A percentile compares a stretch with the other conserved stretches of the same genome.
Conservation (phyloP, 1,140 invertebrate genomes). For the Trichomalopsis sarcophagae region DNA sequence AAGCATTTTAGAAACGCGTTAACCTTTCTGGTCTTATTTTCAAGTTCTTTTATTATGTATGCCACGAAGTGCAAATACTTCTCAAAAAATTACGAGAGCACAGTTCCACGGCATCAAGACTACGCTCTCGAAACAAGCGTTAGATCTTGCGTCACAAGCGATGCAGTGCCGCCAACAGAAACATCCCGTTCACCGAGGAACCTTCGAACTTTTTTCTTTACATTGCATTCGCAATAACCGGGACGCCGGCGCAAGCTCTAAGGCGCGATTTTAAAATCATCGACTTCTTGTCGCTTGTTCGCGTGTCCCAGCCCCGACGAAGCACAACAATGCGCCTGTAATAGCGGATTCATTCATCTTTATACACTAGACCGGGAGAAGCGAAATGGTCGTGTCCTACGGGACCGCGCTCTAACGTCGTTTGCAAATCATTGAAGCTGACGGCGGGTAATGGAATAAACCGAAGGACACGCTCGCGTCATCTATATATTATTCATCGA, state of each 20-base stretch:
- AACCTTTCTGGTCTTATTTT: too few species aligned
- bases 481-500: not conserved
- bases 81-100: not conserved
- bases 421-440: constrained; percentile 13
- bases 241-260: not conserved
- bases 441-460: constrained; percentile 20
- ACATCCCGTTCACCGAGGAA: not conserved
- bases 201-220: not conserved
- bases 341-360: not conserved
- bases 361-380: not conserved
- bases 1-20: too few species aligned
- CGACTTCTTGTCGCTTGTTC: not conserved
- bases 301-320: not conserved
- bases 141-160: not conserved
- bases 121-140: not conserved
- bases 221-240: not conserved
- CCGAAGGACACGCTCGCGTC: not conserved
- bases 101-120: too few species aligned
- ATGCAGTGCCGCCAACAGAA: not conserved
- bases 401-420: not conserved
- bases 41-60: too few species aligned
- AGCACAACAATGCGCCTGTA: not conserved
- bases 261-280: not conserved
- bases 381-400: not conserved
- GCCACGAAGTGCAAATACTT: too few species aligned